phyloP scores from a whole-genome alignment of 2,888 invertebrate species.

The Phortica okadai region DNA sequence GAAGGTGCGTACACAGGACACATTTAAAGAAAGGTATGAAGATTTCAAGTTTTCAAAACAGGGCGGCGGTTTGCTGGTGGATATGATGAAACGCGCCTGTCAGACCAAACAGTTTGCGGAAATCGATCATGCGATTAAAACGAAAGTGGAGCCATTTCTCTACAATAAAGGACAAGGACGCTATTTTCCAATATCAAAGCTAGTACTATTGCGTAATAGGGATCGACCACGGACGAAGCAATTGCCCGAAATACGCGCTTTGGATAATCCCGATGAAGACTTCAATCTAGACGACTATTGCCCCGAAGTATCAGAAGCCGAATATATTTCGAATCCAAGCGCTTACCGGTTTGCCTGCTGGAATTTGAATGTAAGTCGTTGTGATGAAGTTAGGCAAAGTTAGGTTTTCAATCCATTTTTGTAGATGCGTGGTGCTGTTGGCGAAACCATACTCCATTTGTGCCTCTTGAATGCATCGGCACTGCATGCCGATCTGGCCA shows the following conservation, averaged over 20 bases:
- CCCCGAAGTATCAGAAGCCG: constrained; percentile 81
- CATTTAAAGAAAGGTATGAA: not conserved
- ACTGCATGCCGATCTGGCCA: constrained; percentile 94
- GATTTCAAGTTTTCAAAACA: not conserved
- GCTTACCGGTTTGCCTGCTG: constrained; percentile 92
- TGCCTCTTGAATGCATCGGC: constrained; percentile 95
- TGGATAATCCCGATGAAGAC: constrained; percentile 91
- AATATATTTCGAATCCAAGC: constrained; percentile 82
- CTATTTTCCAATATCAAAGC: constrained; percentile 91
- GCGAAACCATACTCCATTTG: constrained; percentile 95
- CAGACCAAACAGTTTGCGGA: constrained; percentile 94
- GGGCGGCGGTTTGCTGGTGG: constrained; percentile 94
- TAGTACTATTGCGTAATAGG: constrained; percentile 91
- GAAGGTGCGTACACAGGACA: constrained; percentile 76
- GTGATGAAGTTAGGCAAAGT: constrained; percentile 49
- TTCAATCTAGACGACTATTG: constrained; percentile 89
- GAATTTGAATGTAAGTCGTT: constrained; percentile 83
- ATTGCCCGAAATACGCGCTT: constrained; percentile 84
- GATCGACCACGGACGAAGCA: constrained; percentile 89
- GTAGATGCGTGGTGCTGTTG: constrained; percentile 96
- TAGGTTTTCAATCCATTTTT: too few species aligned
- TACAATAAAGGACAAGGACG: constrained; percentile 94
- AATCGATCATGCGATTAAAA: constrained; percentile 93
- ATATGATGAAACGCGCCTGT: constrained; percentile 93
- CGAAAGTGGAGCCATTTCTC: constrained; percentile 92